Percentiles rank a stretch among this genome's conserved stretches.
Conservation (phyloP, 1,140 invertebrate genomes). For the Halotydeus destructor region DNA sequence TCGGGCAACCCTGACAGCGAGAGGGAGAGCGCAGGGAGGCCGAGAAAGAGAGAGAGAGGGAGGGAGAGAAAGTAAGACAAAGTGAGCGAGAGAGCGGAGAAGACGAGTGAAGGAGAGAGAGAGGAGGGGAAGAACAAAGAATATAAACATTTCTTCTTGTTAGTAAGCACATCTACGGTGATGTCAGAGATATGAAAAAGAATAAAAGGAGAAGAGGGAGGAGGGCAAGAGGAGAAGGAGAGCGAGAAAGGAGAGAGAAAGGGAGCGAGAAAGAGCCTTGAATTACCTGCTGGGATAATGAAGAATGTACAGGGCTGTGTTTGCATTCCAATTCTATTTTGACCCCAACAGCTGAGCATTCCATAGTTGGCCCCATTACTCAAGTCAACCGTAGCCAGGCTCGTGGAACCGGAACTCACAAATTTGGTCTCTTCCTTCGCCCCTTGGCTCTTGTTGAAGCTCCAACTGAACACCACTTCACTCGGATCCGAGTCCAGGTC, state of each 20-base stretch:
- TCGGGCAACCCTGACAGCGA: conserved; percentile 17
- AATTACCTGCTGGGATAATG: conserved; percentile 49
- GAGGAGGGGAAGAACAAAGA: neutral
- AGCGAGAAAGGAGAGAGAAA: neutral
- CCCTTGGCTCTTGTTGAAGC: neutral
- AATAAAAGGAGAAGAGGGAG: neutral
- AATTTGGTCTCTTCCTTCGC: neutral
- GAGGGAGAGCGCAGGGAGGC: no score
- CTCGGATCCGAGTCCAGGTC: conserved; percentile 4
- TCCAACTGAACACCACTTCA: conserved; percentile 1
- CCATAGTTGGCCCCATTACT: conserved; percentile 44
- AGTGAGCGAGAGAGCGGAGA: no score
- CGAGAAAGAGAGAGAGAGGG: no score
- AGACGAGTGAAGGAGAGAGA: conserved; percentile 3
- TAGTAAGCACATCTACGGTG: neutral
- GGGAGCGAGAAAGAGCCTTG: neutral
- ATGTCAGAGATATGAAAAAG: neutral
- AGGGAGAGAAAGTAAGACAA: no score
- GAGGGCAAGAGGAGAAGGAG: conserved; percentile 1
- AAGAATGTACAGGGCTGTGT: conserved; percentile 54
- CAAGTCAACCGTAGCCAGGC: conserved; percentile 30
- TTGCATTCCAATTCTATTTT: conserved; percentile 56
- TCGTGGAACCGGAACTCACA: conserved; percentile 9
- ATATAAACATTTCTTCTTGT: neutral
- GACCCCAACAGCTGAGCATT: conserved; percentile 62